A percentile compares a stretch with the other conserved stretches of the same genome.
Conservation (phyloP, 2,113 vertebrate genomes). For the Atherinomorus stipes region DNA sequence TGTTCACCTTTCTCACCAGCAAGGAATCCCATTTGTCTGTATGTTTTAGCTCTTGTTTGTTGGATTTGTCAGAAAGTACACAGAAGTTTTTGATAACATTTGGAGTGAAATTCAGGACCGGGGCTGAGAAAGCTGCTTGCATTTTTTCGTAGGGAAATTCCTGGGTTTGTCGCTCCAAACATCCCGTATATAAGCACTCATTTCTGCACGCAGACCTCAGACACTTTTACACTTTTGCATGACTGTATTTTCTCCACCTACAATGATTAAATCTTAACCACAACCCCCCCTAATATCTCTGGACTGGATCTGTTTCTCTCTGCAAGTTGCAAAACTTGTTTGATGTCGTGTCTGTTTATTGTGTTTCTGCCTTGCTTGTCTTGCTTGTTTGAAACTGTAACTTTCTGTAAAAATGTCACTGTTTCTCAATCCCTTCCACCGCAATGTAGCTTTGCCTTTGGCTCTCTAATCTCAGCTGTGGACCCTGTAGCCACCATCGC, state of each 20-base stretch:
- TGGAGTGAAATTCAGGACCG: not conserved
- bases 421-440: slow-evolving; percentile 25
- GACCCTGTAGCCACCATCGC: slow-evolving; percentile 98
- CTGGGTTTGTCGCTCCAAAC: not conserved
- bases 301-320: not conserved
- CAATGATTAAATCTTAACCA: not conserved
- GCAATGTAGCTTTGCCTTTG: slow-evolving; percentile 92
- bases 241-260: not conserved
- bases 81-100: slow-evolving; percentile 1
- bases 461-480: slow-evolving; percentile 98
- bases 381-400: not conserved
- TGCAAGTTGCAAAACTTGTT: not conserved
- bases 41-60: not conserved
- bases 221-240: not conserved
- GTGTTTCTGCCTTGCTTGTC: not conserved
- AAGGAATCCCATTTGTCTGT: not conserved
- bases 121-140: not conserved
- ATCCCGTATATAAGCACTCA: not conserved
- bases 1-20: not conserved
- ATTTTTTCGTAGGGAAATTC: not conserved
- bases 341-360: not conserved
- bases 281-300: not conserved
- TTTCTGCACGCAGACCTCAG: not conserved
- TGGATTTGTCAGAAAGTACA: slow-evolving; percentile 8
- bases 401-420: not conserved